Base-by-base conservation (phyloP, 2,113 vertebrate genomes). In the Vulpes vulpes region DNA sequence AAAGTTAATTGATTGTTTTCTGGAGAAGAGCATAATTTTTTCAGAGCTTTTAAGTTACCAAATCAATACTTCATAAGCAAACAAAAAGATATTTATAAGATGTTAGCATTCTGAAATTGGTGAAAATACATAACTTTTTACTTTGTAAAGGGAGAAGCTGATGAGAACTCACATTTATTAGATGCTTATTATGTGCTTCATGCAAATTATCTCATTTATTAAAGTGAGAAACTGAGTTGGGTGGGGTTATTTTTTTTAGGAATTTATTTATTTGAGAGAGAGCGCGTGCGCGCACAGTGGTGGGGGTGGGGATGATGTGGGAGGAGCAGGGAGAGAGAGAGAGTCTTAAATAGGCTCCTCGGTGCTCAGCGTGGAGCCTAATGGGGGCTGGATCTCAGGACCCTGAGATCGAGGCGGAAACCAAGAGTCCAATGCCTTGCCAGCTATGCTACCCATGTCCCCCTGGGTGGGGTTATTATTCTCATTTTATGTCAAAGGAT, bases 171-270 rank as follows among this genome's bases (percentile, higher is more conserved):
- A 79, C 43, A 43, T 81, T 94, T 53, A 67, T 79, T 93, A 62
- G 53, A 38, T 38, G 25, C 62, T 95, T 93, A 74, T 71, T 38
- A 65, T 59, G 67, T 80, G 55, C 49, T 84, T 49, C 20, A 27
- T 69, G 27, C 65, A 69, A 74, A 95, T 92, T 43, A 82, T 88
- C 69, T 81, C 51, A 76, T 51, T 95, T 94, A 83, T 93, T 90
- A 53, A 16, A 76, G 35, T 2, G 57, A 53, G 38, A 97, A 55
- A 60, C 23, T 23, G 59, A 78, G 17, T 78, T 91, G n/a, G 51
- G 17, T 53, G 5, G 49, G 23, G 16, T 38, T 38, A 20, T 38
- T 73, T 25, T 67, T 8, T 19, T 69, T 69, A 43, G 43, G 43
- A 43, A 69, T 69, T 67, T n/a, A 69, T 69, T 69, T n/a, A 69